Evolutionary conservation across 2,888 invertebrate species (phyloP).

Genomic region (Eristalinus sepulchralis): DNA sequence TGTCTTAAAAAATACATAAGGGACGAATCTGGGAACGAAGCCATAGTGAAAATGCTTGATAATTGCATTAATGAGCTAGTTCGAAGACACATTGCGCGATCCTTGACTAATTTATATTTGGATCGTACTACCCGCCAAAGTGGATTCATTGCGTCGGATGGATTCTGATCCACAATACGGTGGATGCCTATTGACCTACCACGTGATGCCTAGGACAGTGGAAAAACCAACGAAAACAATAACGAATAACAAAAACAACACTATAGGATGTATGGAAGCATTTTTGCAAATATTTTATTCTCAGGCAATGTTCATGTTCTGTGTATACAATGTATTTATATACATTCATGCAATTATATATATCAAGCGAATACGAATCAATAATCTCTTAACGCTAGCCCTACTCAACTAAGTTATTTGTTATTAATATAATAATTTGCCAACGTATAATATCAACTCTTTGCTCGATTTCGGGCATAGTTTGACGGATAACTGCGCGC

Average conservation of each 20-base stretch:
- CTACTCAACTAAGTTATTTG: conserved; percentile 49
- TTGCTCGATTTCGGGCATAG: conserved; percentile 24
- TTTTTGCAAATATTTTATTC: conserved; percentile 54
- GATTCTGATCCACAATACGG: too few relatives aligned
- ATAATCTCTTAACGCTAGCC: conserved; percentile 38
- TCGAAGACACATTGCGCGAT: too few relatives aligned
- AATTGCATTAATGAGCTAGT: too few relatives aligned
- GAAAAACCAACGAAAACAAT: too few relatives aligned
- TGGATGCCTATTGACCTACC: too few relatives aligned
- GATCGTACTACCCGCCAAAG: too few relatives aligned
- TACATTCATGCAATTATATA: conserved; percentile 9
- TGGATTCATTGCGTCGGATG: too few relatives aligned
- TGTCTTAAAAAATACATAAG: too few relatives aligned
- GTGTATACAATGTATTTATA: conserved; percentile 41
- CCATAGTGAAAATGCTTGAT: too few relatives aligned
- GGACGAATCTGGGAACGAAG: too few relatives aligned
- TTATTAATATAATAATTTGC: conserved; percentile 70
- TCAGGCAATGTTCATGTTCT: conserved; percentile 64
- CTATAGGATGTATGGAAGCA: neutral
- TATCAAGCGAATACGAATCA: conserved; percentile 38
- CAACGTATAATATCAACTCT: conserved; percentile 48
- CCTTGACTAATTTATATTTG: too few relatives aligned
- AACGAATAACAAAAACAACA: neutral
- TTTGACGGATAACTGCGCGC: conserved; percentile 31
- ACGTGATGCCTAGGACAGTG: neutral